phyloP scores from a whole-genome alignment of 2,113 vertebrate genomes.

The Carlito syrichta region DNA sequence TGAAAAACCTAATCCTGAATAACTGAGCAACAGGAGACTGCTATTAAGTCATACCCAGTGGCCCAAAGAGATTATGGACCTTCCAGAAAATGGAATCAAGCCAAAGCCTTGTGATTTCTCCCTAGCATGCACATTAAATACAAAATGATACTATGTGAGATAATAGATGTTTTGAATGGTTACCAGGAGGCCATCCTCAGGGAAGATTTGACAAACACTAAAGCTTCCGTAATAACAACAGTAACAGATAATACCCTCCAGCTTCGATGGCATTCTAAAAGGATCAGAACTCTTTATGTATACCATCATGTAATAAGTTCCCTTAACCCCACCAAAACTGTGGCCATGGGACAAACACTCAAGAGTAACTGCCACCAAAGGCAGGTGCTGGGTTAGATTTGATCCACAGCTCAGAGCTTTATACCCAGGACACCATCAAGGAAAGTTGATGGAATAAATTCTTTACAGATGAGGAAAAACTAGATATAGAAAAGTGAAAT shows the following conservation, averaged over 20 bases:
- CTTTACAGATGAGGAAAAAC: not conserved
- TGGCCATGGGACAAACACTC: not conserved
- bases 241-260: not conserved
- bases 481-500: not conserved
- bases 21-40: not conserved
- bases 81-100: conserved; percentile 13
- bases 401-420: not conserved
- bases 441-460: not conserved
- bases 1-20: conserved; percentile 28
- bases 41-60: not conserved
- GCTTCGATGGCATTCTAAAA: not conserved
- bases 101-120: not conserved
- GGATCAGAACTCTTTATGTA: not conserved
- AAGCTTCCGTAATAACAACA: conserved; percentile 12
- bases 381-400: not conserved
- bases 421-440: not conserved
- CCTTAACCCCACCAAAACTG: conserved; percentile 9
- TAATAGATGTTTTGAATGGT: conserved; percentile 10
- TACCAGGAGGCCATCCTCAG: not conserved
- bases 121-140: not conserved
- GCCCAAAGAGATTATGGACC: not conserved
- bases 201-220: conserved; percentile 37
- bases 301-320: not conserved
- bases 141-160: not conserved
- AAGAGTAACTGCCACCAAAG: not conserved